Percentiles rank a stretch among this genome's conserved stretches.
phyloP scores from a whole-genome alignment of 2,113 vertebrate species.

The Mirza zaza region DNA sequence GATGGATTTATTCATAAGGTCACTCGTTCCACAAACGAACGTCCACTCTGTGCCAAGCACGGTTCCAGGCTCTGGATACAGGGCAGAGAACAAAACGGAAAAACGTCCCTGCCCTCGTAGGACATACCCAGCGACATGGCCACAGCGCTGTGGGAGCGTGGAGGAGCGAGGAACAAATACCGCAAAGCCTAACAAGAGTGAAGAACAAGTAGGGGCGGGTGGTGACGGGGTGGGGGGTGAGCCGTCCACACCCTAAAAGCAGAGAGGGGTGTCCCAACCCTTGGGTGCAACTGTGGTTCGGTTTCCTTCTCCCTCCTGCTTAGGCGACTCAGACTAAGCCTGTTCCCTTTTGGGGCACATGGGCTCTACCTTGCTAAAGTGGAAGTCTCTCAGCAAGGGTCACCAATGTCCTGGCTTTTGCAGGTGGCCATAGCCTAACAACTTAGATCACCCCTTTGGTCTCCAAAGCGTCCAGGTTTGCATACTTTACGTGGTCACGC shows the following conservation, averaged over 20 bases:
- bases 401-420: background rate
- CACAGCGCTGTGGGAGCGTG: background rate
- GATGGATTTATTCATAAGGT: background rate
- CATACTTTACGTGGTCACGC: background rate
- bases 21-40: background rate
- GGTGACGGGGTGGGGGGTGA: background rate
- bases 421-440: accelerated
- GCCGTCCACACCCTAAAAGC: background rate
- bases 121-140: background rate
- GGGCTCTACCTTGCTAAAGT: background rate
- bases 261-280: background rate
- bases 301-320: background rate
- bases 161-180: background rate
- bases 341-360: background rate
- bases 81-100: background rate
- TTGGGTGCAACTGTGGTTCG: background rate
- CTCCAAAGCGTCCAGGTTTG: background rate
- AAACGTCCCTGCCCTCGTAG: background rate
- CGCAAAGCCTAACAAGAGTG: background rate
- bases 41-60: background rate
- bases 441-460: background rate
- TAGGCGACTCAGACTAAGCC: background rate
- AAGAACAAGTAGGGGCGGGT: background rate
- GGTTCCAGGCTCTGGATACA: background rate
- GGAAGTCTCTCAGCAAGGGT: background rate